Evolutionary conservation across 1,140 invertebrate species (phyloP), one percentile per base, ranked within the genome.

Genomic region (Hyles euphorbiae): DNA sequence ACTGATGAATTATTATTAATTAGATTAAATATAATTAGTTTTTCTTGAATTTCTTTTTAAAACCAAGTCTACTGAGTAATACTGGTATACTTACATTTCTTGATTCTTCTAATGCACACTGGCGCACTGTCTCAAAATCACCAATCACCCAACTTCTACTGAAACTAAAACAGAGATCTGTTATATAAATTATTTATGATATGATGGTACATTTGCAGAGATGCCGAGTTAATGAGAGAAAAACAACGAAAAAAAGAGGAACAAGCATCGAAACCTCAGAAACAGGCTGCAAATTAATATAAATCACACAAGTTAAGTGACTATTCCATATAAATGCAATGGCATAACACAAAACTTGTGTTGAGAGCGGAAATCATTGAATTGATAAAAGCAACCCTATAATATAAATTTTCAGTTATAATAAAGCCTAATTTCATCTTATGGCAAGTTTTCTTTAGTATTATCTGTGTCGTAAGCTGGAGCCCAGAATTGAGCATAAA

Each of bases 221-320:
- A 96, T 91, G 95, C 95, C 40, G 94, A 96, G 75, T 67, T 94
- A 67, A 95, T 96, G 94, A 86, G 95, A 75, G 93, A 95, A 75
- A 96, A 96, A 87, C 95, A 96, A 88, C 88, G 90, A 72, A 93
- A 91, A 80, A 92, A 93, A 73, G 91, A 92, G 65, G 91, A 91
- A 71, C 82, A 89, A 63, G 74, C 75, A 48, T 61, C 70, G 50
- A 70, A 67, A 46, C 59, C 61, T 46, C 68, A 71, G 57, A 80
- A 85, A 59, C 72, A 87, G 63, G 91, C 93, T 80, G 83, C 93
- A 68, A 82, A 87, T 81, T 88, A 83, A 86, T 65, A 58, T 47
- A 57, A 61, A 56, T 50, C 4, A 56, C 47, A 36, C 56, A 61
- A 11, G 34, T 51, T 61, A 48, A 51, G 66, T 67, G 72, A 74